phyloP scores from a whole-genome alignment of 2,113 vertebrate species.

The Otis tarda region DNA sequence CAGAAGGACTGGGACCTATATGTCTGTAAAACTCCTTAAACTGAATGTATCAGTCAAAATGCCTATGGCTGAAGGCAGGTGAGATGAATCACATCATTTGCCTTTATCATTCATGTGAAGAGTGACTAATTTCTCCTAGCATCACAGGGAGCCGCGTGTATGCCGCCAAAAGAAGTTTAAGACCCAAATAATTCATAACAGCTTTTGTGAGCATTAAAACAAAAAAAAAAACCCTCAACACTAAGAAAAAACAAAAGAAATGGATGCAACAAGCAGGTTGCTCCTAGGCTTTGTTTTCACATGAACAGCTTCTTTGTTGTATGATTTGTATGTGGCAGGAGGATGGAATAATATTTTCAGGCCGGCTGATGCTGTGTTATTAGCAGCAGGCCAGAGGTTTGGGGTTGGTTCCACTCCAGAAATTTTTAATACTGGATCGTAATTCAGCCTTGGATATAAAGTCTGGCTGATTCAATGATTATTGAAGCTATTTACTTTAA shows the following conservation, averaged over 20 bases:
- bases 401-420: constrained; percentile 12
- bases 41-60: not conserved
- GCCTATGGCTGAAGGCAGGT: not conserved
- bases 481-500: constrained; percentile 18
- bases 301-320: not conserved
- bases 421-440: constrained; percentile 11
- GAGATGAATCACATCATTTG: not conserved
- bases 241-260: not conserved
- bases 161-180: not conserved
- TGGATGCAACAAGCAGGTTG: not conserved
- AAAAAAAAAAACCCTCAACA: not conserved
- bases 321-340: not conserved
- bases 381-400: constrained; percentile 19
- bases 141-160: not conserved
- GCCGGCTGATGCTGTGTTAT: not conserved
- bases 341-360: constrained; percentile 7
- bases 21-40: not conserved
- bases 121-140: not conserved
- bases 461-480: not conserved
- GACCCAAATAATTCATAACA: not conserved
- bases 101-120: not conserved
- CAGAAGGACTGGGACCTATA: not conserved
- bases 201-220: not conserved
- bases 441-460: constrained; percentile 27
- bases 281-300: not conserved